These are phyloP conservation scores for Contarinia nasturtii DNA, from an alignment of 1,140 invertebrate species.

Conservation along the genomic window DNA sequence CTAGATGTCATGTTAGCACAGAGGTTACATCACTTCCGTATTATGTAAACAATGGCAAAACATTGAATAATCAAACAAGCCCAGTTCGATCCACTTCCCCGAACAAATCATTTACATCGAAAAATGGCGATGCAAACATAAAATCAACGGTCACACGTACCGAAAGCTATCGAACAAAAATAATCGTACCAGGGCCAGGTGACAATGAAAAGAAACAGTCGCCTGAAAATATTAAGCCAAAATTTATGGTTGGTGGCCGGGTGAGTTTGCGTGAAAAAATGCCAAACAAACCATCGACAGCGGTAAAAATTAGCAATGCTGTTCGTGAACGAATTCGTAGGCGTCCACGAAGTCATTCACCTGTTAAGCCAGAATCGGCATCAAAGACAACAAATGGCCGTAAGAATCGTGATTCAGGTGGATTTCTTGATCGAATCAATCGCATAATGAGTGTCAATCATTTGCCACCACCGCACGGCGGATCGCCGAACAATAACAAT, in stretches of 20 bases:
- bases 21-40: too few species aligned
- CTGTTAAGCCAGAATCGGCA: neutral
- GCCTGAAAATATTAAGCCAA: neutral
- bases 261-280: neutral
- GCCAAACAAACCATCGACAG: neutral
- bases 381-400: too few species aligned
- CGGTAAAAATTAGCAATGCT: neutral
- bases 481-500: neutral
- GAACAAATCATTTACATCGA: too few species aligned
- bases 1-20: too few species aligned
- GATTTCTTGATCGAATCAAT: neutral
- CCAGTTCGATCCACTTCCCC: too few species aligned
- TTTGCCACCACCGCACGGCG: neutral
- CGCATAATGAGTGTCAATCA: neutral
- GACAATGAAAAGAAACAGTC: neutral
- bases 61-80: too few species aligned
- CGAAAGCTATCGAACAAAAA: too few species aligned
- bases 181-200: neutral
- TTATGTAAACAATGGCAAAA: too few species aligned
- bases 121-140: too few species aligned
- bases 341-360: neutral
- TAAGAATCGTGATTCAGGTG: neutral
- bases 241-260: neutral
- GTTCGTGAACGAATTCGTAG: neutral
- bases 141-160: too few species aligned